phyloP scores from a whole-genome alignment of 1,140 invertebrate genomes.

The Dysdera silvatica region DNA sequence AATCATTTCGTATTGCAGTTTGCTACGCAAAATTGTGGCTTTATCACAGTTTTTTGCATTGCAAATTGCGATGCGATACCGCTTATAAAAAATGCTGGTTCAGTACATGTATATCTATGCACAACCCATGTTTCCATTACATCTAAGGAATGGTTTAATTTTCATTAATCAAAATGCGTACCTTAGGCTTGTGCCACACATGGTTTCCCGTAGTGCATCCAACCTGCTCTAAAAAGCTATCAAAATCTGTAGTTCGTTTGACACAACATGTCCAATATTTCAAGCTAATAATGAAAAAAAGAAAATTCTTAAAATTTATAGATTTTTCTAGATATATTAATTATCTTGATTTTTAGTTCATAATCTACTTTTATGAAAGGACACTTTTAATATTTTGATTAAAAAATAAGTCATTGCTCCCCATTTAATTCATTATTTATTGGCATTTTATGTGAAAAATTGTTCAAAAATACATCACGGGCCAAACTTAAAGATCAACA shows the following conservation, averaged over 20 bases:
- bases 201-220: constrained; percentile 74
- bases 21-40: no score
- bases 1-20: no score
- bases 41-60: no score
- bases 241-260: constrained; percentile 87
- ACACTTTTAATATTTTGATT: no score
- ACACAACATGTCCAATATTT: constrained; percentile 98
- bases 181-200: constrained; percentile 66
- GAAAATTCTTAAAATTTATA: not conserved
- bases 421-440: no score
- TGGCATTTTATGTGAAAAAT: no score
- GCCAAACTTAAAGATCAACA: no score
- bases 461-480: no score
- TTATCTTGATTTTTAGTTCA: not conserved
- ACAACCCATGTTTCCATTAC: not conserved
- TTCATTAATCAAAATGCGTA: constrained; percentile 28
- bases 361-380: no score
- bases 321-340: not conserved
- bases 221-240: constrained; percentile 77
- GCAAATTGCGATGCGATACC: no score
- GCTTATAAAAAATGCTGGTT: no score
- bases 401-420: no score
- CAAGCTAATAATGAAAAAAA: constrained; percentile 51
- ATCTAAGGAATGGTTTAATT: not conserved
- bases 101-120: not conserved